These are phyloP conservation scores for Plumapathes pennacea DNA, from an alignment of 92 coral and sea anemone genomes.

Conservation along the genomic window DNA sequence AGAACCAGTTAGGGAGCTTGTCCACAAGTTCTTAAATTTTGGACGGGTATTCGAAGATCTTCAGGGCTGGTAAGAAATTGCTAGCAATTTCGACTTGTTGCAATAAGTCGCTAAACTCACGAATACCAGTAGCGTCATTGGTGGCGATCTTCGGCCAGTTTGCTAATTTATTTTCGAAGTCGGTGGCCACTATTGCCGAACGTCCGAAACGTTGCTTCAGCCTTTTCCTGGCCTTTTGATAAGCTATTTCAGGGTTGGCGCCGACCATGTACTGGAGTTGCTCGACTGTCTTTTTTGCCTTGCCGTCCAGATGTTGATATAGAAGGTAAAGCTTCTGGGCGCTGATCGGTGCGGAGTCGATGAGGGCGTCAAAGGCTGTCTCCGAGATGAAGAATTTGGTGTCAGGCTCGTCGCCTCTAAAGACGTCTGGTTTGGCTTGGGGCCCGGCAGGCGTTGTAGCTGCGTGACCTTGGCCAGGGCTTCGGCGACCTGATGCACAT, in stretches of 20 bases:
- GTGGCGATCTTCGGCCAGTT: slow-evolving; percentile 56
- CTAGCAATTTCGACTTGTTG: slow-evolving; percentile 61
- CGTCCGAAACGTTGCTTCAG: slow-evolving; percentile 55
- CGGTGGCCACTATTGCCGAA: slow-evolving; percentile 45
- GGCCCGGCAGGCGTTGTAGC: slow-evolving; percentile 61
- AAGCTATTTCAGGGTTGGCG: slow-evolving; percentile 42
- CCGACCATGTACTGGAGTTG: slow-evolving; percentile 56
- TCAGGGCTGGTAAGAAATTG: slow-evolving; percentile 13
- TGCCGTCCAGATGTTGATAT: slow-evolving; percentile 63
- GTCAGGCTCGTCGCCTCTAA: slow-evolving; percentile 50
- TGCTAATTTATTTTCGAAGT: slow-evolving; percentile 50
- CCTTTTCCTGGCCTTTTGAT: slow-evolving; percentile 33
- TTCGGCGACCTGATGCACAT: slow-evolving; percentile 37
- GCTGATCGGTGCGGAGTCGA: slow-evolving; percentile 54
- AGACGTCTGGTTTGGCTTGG: slow-evolving; percentile 60
- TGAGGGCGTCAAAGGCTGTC: slow-evolving; percentile 63
- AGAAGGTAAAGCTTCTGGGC: slow-evolving; percentile 59
- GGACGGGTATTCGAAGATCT: slow-evolving; percentile 54
- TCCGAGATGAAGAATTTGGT: slow-evolving; percentile 64
- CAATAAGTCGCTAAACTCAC: slow-evolving; percentile 49
- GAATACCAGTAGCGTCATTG: slow-evolving; percentile 48
- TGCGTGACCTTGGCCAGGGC: slow-evolving; percentile 63
- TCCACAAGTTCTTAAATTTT: slow-evolving; percentile 34
- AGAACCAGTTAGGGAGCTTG: slow-evolving; percentile 52
- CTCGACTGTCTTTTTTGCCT: slow-evolving; percentile 49